Evolutionary conservation across 2,113 vertebrate genomes (phyloP).

Genomic region (Thalassoma bifasciatum): DNA sequence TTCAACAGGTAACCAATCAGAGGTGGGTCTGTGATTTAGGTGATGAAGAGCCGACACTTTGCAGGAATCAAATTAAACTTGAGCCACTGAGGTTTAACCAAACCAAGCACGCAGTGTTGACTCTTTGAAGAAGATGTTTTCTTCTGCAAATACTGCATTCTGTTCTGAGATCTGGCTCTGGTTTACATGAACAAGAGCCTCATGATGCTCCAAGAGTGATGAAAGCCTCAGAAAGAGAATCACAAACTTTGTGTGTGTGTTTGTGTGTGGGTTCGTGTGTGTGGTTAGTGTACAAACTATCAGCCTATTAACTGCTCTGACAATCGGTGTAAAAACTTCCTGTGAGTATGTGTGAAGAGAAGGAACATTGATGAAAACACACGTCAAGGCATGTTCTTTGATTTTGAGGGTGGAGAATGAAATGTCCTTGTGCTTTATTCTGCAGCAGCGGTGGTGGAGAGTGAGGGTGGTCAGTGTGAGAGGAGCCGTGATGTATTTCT

Average conservation of each 20-base stretch:
- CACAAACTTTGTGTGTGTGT: neutral
- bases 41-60: neutral
- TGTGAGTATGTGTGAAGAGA: neutral
- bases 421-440: slow-evolving; percentile 6
- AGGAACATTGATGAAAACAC: slow-evolving; percentile 9
- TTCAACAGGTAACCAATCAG: too few species aligned
- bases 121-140: neutral
- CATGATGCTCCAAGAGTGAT: slow-evolving; percentile 48
- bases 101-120: neutral
- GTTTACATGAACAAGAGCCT: slow-evolving; percentile 14
- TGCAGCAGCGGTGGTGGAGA: neutral
- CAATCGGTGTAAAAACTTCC: neutral
- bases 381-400: neutral
- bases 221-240: slow-evolving; percentile 63
- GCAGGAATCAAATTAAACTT: neutral
- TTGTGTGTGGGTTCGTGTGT: too few species aligned
- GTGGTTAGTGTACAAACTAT: slow-evolving; percentile 10
- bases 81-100: neutral
- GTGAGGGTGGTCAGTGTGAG: slow-evolving; percentile 9
- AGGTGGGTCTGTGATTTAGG: neutral
- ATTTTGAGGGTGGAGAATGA: slow-evolving; percentile 19
- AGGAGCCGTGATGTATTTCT: slow-evolving; percentile 12
- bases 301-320: neutral
- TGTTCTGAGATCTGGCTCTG: slow-evolving; percentile 26
- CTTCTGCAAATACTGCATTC: neutral